Evolutionary conservation across 2,113 vertebrate genomes (phyloP).

Genomic region (Hepsetus odoe): DNA sequence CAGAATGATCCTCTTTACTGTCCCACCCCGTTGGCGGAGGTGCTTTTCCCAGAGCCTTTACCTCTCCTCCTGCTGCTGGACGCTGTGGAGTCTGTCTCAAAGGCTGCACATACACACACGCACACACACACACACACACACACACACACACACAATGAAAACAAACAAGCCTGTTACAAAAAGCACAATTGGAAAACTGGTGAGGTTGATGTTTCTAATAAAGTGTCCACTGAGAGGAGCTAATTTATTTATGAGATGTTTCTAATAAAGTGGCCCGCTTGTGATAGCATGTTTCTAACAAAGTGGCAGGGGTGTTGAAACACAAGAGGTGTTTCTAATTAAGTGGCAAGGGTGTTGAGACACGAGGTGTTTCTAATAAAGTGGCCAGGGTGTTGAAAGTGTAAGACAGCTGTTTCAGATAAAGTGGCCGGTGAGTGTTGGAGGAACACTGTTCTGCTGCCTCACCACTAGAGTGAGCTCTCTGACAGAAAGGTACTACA

Average conservation of each 20-base stretch:
- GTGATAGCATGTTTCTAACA: background rate
- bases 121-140: too few species aligned
- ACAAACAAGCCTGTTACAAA: too few species aligned
- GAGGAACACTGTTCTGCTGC: background rate
- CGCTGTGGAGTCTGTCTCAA: constrained; percentile 41
- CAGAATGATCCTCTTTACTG: constrained; percentile 28
- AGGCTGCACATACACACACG: constrained; percentile 54
- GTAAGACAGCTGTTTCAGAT: background rate
- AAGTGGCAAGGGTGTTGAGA: background rate
- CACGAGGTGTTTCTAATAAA: background rate
- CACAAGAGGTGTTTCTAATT: too few species aligned
- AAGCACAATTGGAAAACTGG: too few species aligned
- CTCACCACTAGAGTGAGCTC: background rate
- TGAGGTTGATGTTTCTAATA: too few species aligned
- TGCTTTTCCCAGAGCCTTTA: constrained; percentile 52
- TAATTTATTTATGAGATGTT: too few species aligned
- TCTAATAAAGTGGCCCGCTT: too few species aligned
- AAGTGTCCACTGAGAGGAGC: too few species aligned
- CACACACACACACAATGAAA: background rate
- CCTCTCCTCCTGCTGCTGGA: constrained; percentile 57
- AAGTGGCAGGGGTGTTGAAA: background rate
- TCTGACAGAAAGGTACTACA: background rate
- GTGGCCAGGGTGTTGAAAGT: background rate
- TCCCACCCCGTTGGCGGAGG: constrained; percentile 67
- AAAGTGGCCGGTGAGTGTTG: background rate